phyloP scores from a whole-genome alignment of 2,797 vertebrate genomes.

The Hoplostethus atlanticus region DNA sequence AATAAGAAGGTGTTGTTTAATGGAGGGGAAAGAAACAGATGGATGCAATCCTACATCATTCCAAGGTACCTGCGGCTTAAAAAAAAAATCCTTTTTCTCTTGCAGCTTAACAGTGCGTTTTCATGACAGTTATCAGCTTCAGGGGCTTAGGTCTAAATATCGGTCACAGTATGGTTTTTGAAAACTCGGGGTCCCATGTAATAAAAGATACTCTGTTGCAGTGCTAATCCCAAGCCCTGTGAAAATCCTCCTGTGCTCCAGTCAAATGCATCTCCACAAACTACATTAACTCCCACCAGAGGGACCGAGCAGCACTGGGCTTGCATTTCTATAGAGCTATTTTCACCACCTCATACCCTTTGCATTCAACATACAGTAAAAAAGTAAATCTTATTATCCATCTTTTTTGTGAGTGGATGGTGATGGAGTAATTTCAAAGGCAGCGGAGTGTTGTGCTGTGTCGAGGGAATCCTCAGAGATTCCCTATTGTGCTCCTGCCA shows the following conservation, averaged over 20 bases:
- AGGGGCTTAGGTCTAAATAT: slow-evolving; percentile 88
- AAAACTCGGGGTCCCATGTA: slow-evolving; percentile 80
- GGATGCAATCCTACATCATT: slow-evolving; percentile 68
- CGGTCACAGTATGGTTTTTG: slow-evolving; percentile 85
- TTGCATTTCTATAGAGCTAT: slow-evolving; percentile 76
- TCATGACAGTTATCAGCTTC: slow-evolving; percentile 86
- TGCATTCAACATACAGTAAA: slow-evolving; percentile 74
- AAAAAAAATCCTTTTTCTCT: slow-evolving; percentile 76
- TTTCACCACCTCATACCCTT: slow-evolving; percentile 75
- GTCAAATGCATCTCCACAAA: slow-evolving; percentile 80
- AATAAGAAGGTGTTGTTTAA: slow-evolving; percentile 49
- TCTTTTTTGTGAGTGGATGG: slow-evolving; percentile 72
- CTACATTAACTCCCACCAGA: slow-evolving; percentile 82
- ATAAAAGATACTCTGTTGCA: slow-evolving; percentile 85
- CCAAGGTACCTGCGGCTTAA: slow-evolving; percentile 76
- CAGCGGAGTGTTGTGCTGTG: slow-evolving; percentile 68
- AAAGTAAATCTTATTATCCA: slow-evolving; percentile 80
- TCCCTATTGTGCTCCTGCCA: slow-evolving; percentile 78
- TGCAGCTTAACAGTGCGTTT: slow-evolving; percentile 81
- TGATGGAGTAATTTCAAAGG: slow-evolving; percentile 83
- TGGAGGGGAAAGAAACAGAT: slow-evolving; percentile 50
- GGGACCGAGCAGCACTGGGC: slow-evolving; percentile 69
- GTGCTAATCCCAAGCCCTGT: slow-evolving; percentile 84
- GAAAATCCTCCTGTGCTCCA: slow-evolving; percentile 82
- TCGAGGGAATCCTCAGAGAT: slow-evolving; percentile 75